Conservation (phyloP, 1,140 invertebrate species). For the Heterodera schachtii region DNA sequence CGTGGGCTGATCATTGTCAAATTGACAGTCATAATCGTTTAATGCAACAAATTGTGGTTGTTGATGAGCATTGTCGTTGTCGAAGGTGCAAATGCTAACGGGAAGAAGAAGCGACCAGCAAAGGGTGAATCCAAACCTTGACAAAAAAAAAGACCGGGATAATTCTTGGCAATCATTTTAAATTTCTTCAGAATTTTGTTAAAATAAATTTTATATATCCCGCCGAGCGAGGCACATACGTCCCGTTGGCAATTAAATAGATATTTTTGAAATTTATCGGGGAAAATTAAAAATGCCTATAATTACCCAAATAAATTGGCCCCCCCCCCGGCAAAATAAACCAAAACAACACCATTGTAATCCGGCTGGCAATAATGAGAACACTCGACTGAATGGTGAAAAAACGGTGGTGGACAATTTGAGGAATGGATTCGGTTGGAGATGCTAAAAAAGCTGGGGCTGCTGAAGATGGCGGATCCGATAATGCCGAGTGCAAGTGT, state of each 20-base stretch:
- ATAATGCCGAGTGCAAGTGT: background rate
- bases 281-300: no score
- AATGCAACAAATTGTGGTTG: background rate
- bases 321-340: no score
- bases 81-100: background rate
- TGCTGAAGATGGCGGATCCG: background rate
- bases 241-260: no score
- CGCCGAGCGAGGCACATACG: no score
- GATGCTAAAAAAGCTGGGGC: background rate
- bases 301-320: no score
- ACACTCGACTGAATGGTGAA: background rate
- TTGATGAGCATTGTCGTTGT: background rate
- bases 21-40: slow-evolving; percentile 1
- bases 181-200: no score
- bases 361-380: background rate
- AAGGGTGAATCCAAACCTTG: background rate
- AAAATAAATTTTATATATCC: no score
- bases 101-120: background rate
- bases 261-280: no score
- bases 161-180: no score
- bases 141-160: no score
- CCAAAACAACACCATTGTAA: background rate
- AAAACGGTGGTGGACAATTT: background rate
- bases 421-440: background rate
- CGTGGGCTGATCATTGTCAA: slow-evolving; percentile 9